phyloP scores from a whole-genome alignment of 2,797 vertebrate genomes.

The Helarctos malayanus region DNA sequence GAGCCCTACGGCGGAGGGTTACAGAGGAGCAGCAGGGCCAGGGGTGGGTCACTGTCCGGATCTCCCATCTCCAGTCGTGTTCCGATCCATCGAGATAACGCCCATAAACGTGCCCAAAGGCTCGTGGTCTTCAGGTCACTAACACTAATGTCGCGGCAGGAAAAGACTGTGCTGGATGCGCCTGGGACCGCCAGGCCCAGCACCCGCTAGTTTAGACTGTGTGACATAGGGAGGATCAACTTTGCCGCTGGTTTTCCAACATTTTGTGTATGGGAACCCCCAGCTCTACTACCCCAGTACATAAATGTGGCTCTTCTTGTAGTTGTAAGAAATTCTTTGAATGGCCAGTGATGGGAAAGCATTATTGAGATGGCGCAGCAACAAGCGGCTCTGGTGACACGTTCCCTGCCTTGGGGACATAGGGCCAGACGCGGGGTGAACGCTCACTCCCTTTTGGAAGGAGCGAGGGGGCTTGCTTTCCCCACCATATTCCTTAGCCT shows the following conservation, averaged over 20 bases:
- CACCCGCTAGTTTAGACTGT: not conserved
- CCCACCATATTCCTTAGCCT: not conserved
- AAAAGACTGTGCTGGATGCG: accelerated
- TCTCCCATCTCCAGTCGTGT: not conserved
- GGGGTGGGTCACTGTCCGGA: not conserved
- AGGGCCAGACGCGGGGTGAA: not conserved
- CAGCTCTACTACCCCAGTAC: not conserved
- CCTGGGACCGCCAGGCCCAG: too few species aligned
- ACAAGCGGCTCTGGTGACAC: not conserved
- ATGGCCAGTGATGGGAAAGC: not conserved
- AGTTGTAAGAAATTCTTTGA: not conserved
- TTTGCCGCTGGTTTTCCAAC: not conserved
- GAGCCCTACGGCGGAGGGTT: not conserved
- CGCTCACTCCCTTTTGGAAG: not conserved
- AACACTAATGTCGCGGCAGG: not conserved
- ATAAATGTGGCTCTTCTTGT: not conserved
- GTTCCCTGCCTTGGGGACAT: not conserved
- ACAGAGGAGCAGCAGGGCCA: not conserved
- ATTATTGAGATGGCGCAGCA: not conserved
- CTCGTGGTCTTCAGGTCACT: accelerated
- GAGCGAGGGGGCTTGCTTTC: not conserved
- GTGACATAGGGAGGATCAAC: not conserved
- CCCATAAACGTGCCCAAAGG: not conserved
- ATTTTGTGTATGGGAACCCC: too few species aligned
- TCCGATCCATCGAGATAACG: not conserved